Evolutionary conservation across 1,140 invertebrate species (phyloP), one percentile per base, ranked within the genome.

Genomic region (Drosophila bifasciata): DNA sequence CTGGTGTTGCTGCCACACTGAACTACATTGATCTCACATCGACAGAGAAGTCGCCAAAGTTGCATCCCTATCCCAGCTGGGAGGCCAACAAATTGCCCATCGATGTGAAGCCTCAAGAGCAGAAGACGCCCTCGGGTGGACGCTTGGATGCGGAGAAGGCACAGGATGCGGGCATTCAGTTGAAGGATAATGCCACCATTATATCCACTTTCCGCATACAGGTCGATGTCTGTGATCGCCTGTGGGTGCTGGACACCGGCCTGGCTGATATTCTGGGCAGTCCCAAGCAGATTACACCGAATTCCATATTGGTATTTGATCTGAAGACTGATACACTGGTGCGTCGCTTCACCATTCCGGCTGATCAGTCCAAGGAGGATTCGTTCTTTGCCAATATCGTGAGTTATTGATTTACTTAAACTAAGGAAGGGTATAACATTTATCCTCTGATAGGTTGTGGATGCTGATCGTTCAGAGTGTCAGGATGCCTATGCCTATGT

Each of bases 191-290:
- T 74, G 92, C 91, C 3, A 93, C 93, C 1, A 93, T 95, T 11
- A 92, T 95, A 41, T 95, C 93, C n/a, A 94, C 94, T 2, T 95
- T 95, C 78, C 93, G 95, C 59, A 90, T 94, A 8, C 93, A 90
- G 67, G 93, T 95, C 13, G 95, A 96, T 89, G 92, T 92, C 1
- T 96, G 95, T 70, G 95, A 95, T 88, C 93, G 95, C 48, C 92
- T 96, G 8, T 96, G 96, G 95, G 94, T 95, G 23, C 92, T 96
- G 80, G 95, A 96, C 86, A 94, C 94, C 9, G 95, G 95, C n/a
- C 81, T 95, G 23, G 93, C 94, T 60, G 95, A 96, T 90, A 95
- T 96, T 88, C 91, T 95, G 43, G 95, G 93, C 36, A 90, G 88
- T 53, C 91, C 92, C 36, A 93, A 94, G 60, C 93, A 94, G 69